These are phyloP conservation scores for Lepidurus couesii DNA, from an alignment of 1,140 invertebrate species.

Conservation along the genomic window DNA sequence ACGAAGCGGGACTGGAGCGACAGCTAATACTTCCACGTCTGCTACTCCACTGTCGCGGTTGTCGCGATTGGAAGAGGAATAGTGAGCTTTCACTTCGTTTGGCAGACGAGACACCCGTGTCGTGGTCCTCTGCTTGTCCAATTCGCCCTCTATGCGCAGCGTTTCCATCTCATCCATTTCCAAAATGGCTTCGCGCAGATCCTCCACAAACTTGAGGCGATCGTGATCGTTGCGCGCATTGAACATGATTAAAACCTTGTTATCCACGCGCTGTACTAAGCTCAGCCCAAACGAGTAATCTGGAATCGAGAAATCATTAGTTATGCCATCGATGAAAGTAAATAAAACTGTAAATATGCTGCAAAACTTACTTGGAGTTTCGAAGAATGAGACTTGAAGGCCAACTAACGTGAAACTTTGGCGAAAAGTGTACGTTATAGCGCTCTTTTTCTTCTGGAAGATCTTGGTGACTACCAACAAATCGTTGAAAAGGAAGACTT, in stretches of 20 bases:
- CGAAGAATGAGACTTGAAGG: constrained; percentile 84
- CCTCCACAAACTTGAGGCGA: constrained; percentile 87
- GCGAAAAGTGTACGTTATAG: constrained; percentile 90
- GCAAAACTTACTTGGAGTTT: constrained; percentile 75
- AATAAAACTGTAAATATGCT: neutral
- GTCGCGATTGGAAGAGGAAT: constrained; percentile 52
- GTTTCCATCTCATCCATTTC: constrained; percentile 96
- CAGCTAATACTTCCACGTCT: constrained; percentile 64
- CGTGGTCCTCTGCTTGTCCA: constrained; percentile 62
- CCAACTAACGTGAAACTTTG: constrained; percentile 87
- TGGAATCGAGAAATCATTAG: constrained; percentile 42
- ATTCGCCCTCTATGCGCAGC: constrained; percentile 72
- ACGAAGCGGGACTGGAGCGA: constrained; percentile 45
- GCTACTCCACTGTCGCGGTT: constrained; percentile 82
- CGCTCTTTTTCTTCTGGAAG: constrained; percentile 93
- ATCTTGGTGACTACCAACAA: constrained; percentile 95
- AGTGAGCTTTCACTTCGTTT: neutral
- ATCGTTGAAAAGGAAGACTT: constrained; percentile 99
- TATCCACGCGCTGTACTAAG: constrained; percentile 82
- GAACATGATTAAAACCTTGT: constrained; percentile 83
- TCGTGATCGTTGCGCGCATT: constrained; percentile 93
- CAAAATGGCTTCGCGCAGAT: constrained; percentile 83
- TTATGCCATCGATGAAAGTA: neutral
- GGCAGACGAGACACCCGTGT: constrained; percentile 28
- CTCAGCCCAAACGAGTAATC: constrained; percentile 92